Evolutionary conservation across 2,113 vertebrate genomes (phyloP).

Genomic region (Lophotis ruficrista): DNA sequence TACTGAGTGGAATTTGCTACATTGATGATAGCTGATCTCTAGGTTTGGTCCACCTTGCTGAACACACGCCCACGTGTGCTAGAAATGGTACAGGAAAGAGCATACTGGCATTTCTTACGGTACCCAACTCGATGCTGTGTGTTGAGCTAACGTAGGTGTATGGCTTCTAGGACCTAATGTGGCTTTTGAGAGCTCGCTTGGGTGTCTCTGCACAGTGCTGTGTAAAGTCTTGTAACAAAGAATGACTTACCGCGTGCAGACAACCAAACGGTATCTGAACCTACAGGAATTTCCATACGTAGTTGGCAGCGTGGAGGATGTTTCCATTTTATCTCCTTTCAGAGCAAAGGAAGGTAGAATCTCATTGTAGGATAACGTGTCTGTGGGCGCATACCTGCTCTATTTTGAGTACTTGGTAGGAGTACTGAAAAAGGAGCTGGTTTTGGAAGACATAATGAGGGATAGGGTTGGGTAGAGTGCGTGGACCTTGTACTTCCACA

Average conservation of each 20-base stretch:
- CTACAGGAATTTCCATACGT: not conserved
- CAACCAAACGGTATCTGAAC: not conserved
- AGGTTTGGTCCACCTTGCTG: not conserved
- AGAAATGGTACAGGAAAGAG: not conserved
- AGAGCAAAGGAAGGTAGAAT: not conserved
- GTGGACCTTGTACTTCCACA: not conserved
- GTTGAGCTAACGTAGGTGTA: not conserved
- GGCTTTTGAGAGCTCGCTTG: not conserved
- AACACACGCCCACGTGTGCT: accelerated
- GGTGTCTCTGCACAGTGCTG: not conserved
- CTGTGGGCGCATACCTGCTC: not conserved
- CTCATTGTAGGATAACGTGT: not conserved
- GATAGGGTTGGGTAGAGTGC: not conserved
- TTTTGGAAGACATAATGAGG: not conserved
- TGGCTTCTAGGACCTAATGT: not conserved
- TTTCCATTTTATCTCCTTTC: not conserved
- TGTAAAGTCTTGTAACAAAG: not conserved
- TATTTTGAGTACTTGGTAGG: not conserved
- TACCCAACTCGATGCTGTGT: not conserved
- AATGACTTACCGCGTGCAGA: not conserved
- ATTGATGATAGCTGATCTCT: not conserved
- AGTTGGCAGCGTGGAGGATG: not conserved
- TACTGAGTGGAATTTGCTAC: not conserved
- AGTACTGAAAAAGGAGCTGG: not conserved
- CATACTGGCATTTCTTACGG: not conserved